Evolutionary conservation across 2,888 invertebrate genomes (phyloP).

Genomic region (Tribolium freemani): DNA sequence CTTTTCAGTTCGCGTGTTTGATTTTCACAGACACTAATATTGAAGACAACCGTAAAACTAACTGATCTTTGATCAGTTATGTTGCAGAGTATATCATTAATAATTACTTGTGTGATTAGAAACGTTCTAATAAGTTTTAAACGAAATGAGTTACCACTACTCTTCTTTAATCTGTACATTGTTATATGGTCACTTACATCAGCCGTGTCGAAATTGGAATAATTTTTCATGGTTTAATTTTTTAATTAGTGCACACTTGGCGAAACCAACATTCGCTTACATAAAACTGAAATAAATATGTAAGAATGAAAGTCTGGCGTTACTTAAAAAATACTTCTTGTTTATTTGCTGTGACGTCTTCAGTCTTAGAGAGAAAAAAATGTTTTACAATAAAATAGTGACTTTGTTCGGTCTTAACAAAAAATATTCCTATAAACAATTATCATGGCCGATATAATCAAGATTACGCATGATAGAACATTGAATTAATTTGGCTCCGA

Average conservation of each 20-base stretch:
- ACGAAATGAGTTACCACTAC: constrained; percentile 5
- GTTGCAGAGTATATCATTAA: constrained; percentile 14
- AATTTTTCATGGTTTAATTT: constrained; percentile 46
- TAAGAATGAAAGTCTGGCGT: constrained; percentile 50
- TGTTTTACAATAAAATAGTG: background rate
- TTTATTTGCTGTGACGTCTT: constrained; percentile 43
- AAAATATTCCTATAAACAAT: no score
- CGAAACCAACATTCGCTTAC: constrained; percentile 45
- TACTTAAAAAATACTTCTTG: constrained; percentile 46
- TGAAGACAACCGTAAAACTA: background rate
- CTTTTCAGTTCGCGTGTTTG: background rate
- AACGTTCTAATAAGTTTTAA: constrained; percentile 31
- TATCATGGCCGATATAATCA: no score
- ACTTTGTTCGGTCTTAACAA: no score
- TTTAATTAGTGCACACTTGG: constrained; percentile 47
- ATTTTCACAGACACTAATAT: background rate
- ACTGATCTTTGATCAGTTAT: constrained; percentile 18
- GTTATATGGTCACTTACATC: constrained; percentile 21
- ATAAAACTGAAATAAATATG: constrained; percentile 49
- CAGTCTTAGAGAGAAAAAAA: background rate
- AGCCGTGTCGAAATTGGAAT: constrained; percentile 45
- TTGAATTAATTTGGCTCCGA: no score
- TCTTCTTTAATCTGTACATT: background rate
- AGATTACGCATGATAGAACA: no score
- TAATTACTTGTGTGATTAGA: constrained; percentile 17